A percentile compares a stretch with the other conserved stretches of the same genome.
phyloP scores from a whole-genome alignment of 2,797 vertebrate species.

The Cheirogaleus major region DNA sequence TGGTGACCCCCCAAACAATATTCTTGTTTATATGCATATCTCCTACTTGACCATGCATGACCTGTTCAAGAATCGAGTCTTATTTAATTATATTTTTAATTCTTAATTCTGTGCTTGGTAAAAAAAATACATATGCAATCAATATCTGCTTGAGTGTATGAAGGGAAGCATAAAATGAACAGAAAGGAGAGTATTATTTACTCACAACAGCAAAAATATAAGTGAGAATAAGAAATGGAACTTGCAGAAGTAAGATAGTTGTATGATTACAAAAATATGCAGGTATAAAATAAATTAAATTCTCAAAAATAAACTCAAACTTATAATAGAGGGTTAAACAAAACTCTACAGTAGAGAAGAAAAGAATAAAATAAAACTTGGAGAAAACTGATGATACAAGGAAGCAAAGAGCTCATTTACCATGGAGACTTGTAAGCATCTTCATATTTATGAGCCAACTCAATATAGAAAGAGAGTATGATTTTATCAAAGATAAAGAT shows the following conservation, averaged over 20 bases:
- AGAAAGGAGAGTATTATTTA: background rate
- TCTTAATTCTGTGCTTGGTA: background rate
- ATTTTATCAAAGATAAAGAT: background rate
- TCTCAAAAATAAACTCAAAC: background rate
- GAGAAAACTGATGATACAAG: background rate
- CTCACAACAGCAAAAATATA: background rate
- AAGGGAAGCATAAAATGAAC: background rate
- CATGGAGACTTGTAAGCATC: background rate
- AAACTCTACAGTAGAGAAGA: background rate
- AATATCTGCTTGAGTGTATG: background rate
- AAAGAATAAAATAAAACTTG: background rate
- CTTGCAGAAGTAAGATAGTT: background rate
- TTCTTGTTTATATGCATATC: background rate
- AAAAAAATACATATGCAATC: background rate
- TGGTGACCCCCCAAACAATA: background rate
- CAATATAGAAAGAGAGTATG: background rate
- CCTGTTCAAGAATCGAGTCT: background rate
- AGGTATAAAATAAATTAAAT: background rate
- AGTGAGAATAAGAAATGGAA: background rate
- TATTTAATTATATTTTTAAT: background rate
- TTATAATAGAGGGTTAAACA: background rate
- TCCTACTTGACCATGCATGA: background rate
- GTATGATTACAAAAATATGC: background rate
- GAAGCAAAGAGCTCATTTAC: background rate
- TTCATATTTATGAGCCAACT: background rate